Evolutionary conservation across 2,113 vertebrate genomes (phyloP).

Genomic region (Phrynosoma blainvillii): DNA sequence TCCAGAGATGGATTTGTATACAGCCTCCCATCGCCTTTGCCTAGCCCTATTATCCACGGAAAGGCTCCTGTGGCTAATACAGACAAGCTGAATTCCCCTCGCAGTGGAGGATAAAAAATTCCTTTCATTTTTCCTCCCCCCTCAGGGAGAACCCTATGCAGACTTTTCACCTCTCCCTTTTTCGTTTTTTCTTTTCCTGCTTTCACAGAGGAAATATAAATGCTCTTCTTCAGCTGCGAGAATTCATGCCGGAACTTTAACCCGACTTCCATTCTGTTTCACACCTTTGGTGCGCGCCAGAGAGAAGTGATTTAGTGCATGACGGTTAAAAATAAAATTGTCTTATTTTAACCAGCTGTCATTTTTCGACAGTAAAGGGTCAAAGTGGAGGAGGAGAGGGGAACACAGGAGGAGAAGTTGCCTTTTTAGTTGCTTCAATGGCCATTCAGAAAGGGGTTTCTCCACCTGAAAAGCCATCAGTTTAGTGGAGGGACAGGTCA

Average conservation of each 20-base stretch:
- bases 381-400: too few species aligned
- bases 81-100: not conserved
- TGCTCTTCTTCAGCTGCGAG: not conserved
- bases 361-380: conserved; percentile 34
- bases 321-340: conserved; percentile 59
- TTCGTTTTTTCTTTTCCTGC: not conserved
- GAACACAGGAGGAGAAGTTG: not conserved
- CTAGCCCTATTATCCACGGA: not conserved
- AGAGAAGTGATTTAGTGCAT: conserved; percentile 54
- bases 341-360: conserved; percentile 65
- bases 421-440: conserved; percentile 30
- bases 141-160: not conserved
- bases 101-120: not conserved
- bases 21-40: not conserved
- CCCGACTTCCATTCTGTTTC: not conserved
- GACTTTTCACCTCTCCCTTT: not conserved
- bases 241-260: not conserved
- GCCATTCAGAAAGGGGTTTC: conserved; percentile 45
- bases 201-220: not conserved
- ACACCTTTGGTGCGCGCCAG: not conserved
- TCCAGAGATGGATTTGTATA: not conserved
- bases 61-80: not conserved
- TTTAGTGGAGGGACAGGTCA: conserved; percentile 53
- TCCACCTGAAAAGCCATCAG: conserved; percentile 33
- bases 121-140: not conserved